These are phyloP conservation scores for Coremacera marginata DNA, from an alignment of 2,888 invertebrate genomes.

Conservation along the genomic window DNA sequence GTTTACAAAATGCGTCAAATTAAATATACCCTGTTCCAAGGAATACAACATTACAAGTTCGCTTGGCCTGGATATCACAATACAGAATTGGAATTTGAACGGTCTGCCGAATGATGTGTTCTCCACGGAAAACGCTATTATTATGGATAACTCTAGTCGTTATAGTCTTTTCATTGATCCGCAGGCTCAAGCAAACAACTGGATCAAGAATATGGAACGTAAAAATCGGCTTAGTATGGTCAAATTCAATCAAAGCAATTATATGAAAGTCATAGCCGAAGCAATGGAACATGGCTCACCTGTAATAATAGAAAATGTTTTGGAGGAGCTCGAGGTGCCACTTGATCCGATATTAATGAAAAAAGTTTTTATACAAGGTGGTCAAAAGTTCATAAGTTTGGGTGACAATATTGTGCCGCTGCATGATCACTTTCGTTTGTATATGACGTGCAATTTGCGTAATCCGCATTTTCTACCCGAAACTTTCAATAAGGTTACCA, in stretches of 20 bases:
- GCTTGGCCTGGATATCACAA: constrained; percentile 85
- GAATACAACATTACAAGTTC: constrained; percentile 80
- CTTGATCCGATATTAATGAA: constrained; percentile 84
- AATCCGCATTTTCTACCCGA: constrained; percentile 93
- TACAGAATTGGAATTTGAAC: constrained; percentile 82
- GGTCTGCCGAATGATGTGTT: constrained; percentile 87
- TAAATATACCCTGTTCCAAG: constrained; percentile 83
- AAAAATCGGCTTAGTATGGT: constrained; percentile 64
- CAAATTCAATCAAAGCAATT: constrained; percentile 67
- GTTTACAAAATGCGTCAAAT: constrained; percentile 77
- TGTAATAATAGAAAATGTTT: constrained; percentile 86
- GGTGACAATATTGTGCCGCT: constrained; percentile 89
- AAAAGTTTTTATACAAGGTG: constrained; percentile 85
- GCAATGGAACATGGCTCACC: constrained; percentile 81
- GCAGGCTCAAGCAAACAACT: constrained; percentile 92
- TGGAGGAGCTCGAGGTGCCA: constrained; percentile 86
- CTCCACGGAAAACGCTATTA: constrained; percentile 90
- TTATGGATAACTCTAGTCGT: constrained; percentile 84
- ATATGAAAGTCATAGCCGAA: constrained; percentile 73
- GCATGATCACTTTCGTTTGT: constrained; percentile 82
- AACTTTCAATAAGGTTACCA: constrained; percentile 84
- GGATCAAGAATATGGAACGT: constrained; percentile 88
- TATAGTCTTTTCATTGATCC: constrained; percentile 95
- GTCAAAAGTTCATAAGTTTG: constrained; percentile 81
- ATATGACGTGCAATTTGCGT: constrained; percentile 87